Evolutionary conservation across 2,113 vertebrate genomes (phyloP).

Genomic region (Callithrix jacchus): DNA sequence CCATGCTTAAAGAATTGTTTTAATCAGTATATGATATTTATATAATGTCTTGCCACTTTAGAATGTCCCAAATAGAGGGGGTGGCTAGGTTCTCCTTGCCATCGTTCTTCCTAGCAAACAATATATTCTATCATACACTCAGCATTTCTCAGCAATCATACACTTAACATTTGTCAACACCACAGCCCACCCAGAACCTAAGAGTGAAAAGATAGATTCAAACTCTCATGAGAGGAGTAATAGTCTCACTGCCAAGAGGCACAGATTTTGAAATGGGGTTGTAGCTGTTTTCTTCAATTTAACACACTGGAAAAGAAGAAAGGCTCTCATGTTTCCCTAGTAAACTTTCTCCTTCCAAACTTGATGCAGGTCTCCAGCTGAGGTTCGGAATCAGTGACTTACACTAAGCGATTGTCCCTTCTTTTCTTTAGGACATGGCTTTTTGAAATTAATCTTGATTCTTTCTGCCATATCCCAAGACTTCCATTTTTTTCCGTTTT

Average conservation of each 20-base stretch:
- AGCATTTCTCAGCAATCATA: too few species aligned
- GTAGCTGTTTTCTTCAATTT: neutral
- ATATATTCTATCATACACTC: too few species aligned
- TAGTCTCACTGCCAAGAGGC: neutral
- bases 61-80: too few species aligned
- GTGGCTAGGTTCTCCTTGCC: too few species aligned
- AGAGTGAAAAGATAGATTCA: neutral
- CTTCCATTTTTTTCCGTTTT: neutral
- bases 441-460: constrained; percentile 23
- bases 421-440: neutral
- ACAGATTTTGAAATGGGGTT: neutral
- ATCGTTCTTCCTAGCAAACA: too few species aligned
- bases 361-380: neutral
- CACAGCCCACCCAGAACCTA: neutral
- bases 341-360: neutral
- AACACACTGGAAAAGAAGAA: neutral
- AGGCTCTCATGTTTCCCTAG: neutral
- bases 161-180: too few species aligned
- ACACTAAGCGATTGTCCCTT: neutral
- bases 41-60: too few species aligned
- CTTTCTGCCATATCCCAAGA: neutral
- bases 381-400: neutral
- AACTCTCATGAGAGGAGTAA: neutral
- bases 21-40: too few species aligned
- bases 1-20: too few species aligned